Conservation (phyloP, 92 coral and sea anemone genomes). For the Epizoanthus ramosus region DNA sequence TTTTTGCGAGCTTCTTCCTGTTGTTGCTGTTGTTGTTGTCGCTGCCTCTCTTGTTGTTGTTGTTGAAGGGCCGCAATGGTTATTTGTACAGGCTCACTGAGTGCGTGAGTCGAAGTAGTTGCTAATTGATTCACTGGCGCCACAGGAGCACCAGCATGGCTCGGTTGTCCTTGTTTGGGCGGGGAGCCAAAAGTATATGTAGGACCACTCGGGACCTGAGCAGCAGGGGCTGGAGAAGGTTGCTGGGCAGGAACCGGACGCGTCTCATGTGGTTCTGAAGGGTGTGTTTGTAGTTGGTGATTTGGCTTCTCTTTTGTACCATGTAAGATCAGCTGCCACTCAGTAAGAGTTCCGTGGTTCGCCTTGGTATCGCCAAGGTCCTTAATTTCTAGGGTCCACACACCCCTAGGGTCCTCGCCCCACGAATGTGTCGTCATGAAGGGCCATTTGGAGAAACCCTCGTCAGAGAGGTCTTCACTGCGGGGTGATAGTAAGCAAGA, state of each 20-base stretch:
- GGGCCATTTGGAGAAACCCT: slow-evolving; percentile 99
- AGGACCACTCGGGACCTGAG: slow-evolving; percentile 80
- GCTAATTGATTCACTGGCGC: background rate
- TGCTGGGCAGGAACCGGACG: slow-evolving; percentile 60
- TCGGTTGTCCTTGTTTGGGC: slow-evolving; percentile 34
- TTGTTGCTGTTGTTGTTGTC: background rate
- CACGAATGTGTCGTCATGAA: slow-evolving; percentile 99
- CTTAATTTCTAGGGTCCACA: slow-evolving; percentile 95
- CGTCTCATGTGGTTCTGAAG: slow-evolving; percentile 70
- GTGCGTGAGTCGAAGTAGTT: slow-evolving; percentile 1
- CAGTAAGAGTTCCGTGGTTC: slow-evolving; percentile 87
- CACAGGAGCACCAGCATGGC: slow-evolving; percentile 26
- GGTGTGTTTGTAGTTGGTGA: slow-evolving; percentile 80
- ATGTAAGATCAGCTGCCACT: slow-evolving; percentile 95
- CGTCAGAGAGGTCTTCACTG: slow-evolving; percentile 95
- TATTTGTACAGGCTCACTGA: slow-evolving; percentile 21
- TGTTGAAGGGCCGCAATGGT: slow-evolving; percentile 21
- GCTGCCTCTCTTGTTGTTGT: background rate
- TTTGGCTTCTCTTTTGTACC: slow-evolving; percentile 93
- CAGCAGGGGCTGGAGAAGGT: slow-evolving; percentile 43
- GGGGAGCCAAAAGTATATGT: slow-evolving; percentile 87
- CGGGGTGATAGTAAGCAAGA: slow-evolving; percentile 92
- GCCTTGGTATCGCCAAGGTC: slow-evolving; percentile 87
- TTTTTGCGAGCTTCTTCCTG: background rate
- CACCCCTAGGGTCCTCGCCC: slow-evolving; percentile 99